These are phyloP conservation scores for Nineta flava DNA, from an alignment of 2,888 invertebrate genomes.

Conservation along the genomic window DNA sequence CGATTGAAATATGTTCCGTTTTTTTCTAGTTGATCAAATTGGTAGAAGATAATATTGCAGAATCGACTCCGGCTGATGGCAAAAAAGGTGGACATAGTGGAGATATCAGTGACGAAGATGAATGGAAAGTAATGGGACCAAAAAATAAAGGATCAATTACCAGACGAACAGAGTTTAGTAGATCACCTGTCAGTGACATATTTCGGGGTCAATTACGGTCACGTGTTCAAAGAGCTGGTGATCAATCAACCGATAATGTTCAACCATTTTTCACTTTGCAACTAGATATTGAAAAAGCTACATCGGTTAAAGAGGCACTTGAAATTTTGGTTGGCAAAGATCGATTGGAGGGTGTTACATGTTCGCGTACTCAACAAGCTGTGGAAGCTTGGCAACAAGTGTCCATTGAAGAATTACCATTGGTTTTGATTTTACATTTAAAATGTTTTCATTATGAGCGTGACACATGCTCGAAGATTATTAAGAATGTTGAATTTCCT, in stretches of 20 bases:
- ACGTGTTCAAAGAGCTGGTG: conserved; percentile 56
- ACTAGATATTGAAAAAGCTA: conserved; percentile 81
- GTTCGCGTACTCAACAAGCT: conserved; percentile 62
- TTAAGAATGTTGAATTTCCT: conserved; percentile 81
- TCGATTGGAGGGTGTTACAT: conserved; percentile 72
- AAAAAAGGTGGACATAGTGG: conserved; percentile 27
- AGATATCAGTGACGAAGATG: conserved; percentile 38
- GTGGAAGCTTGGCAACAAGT: conserved; percentile 84
- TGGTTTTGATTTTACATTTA: conserved; percentile 77
- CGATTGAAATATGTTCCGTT: conserved; percentile 7
- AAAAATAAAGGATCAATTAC: conserved; percentile 81
- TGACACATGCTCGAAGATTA: conserved; percentile 81
- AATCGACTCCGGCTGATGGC: conserved; percentile 11
- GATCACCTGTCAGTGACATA: conserved; percentile 82
- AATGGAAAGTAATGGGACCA: conserved; percentile 71
- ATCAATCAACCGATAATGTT: conserved; percentile 74
- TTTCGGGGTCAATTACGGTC: conserved; percentile 85
- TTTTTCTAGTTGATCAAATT: conserved; percentile 34
- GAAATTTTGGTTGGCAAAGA: conserved; percentile 75
- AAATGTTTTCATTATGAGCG: conserved; percentile 84
- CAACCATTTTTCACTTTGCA: conserved; percentile 94
- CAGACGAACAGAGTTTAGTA: conserved; percentile 61
- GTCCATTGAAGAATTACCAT: conserved; percentile 75
- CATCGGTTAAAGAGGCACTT: conserved; percentile 71
- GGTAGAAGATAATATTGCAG: conserved; percentile 22